Conservation (phyloP, 2,113 vertebrate species). For the Labeo rohita region DNA sequence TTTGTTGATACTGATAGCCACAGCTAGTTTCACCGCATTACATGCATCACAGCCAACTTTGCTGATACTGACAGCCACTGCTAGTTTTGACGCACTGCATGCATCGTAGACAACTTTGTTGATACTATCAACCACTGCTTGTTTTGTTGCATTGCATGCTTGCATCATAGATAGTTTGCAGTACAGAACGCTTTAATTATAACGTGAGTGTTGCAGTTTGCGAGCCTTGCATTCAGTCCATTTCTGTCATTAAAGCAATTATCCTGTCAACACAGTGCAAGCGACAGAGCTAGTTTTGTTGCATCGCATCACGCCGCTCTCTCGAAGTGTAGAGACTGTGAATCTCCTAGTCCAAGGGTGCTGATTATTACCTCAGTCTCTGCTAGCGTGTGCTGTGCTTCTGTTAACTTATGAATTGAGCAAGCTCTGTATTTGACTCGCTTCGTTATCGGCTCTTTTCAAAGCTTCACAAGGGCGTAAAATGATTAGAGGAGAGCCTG, state of each 20-base stretch:
- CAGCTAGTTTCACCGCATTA: no score
- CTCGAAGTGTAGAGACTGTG: not conserved
- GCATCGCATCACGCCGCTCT: not conserved
- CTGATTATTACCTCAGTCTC: slow-evolving; percentile 32
- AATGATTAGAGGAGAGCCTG: slow-evolving; percentile 79
- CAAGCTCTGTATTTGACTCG: slow-evolving; percentile 70
- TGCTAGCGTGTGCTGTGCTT: slow-evolving; percentile 4
- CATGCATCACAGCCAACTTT: no score
- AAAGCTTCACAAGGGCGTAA: slow-evolving; percentile 71
- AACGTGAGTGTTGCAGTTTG: not conserved
- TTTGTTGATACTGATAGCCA: no score
- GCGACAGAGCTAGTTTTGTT: not conserved
- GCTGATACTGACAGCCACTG: no score
- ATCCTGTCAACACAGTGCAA: not conserved
- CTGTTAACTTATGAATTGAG: slow-evolving; percentile 46
- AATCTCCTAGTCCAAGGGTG: slow-evolving; percentile 3
- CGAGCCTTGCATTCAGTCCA: no score
- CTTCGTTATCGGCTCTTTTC: slow-evolving; percentile 74
- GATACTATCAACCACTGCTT: no score
- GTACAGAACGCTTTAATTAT: not conserved
- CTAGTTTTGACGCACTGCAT: no score
- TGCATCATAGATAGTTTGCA: not conserved
- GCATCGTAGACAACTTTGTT: no score
- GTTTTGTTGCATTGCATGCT: not conserved
- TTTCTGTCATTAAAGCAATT: not conserved